phyloP scores from a whole-genome alignment of 2,797 vertebrate species.

The Chrysocyon brachyurus region DNA sequence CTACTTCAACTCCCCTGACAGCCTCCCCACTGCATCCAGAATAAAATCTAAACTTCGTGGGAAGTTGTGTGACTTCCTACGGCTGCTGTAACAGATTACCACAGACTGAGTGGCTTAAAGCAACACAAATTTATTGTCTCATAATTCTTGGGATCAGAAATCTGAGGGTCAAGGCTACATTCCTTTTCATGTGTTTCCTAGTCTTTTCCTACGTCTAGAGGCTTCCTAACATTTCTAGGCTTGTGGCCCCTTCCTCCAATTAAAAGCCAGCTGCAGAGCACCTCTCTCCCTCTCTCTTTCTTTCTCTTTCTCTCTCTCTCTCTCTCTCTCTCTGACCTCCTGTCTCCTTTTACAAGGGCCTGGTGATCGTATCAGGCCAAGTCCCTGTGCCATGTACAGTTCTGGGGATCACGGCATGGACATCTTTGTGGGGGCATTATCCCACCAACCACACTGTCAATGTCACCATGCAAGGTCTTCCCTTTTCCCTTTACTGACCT shows the following conservation, averaged over 20 bases:
- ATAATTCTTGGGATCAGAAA: not conserved
- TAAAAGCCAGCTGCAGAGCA: not conserved
- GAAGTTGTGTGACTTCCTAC: not conserved
- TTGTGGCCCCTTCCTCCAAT: fast-evolving
- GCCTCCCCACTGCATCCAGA: not conserved
- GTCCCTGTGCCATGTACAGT: not conserved
- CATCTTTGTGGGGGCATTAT: fast-evolving
- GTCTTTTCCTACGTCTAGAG: not conserved
- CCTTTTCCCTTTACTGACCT: not conserved
- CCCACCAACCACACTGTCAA: not conserved
- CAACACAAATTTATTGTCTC: not conserved
- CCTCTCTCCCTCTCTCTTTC: not conserved
- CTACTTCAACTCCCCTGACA: not conserved
- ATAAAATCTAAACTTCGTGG: not conserved
- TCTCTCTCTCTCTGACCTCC: not conserved
- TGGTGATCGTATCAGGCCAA: not conserved
- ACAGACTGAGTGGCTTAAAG: not conserved
- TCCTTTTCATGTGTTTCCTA: not conserved
- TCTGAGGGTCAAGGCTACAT: not conserved
- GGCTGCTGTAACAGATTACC: not conserved
- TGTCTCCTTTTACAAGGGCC: not conserved
- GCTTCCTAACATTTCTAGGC: not conserved
- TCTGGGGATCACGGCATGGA: not conserved
- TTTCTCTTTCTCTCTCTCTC: not conserved
- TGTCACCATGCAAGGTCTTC: not conserved